phyloP scores from a whole-genome alignment of 1,140 invertebrate species.

The Stegodyphus dumicola region DNA sequence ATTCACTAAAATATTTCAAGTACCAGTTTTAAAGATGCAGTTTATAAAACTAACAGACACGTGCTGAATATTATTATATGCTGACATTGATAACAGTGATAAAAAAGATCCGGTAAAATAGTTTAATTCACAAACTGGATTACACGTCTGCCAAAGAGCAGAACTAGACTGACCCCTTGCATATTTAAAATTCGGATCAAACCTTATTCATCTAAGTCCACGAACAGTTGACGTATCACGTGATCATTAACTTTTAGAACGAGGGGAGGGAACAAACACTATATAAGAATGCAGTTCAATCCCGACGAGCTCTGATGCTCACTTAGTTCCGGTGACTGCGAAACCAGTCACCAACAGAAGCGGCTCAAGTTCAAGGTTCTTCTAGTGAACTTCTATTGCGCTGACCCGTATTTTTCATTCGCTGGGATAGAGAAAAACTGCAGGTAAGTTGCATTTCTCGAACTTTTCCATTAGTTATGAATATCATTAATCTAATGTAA shows the following conservation, averaged over 20 bases:
- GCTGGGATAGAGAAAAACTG: not conserved
- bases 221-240: slow-evolving; percentile 7
- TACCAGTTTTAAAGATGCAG: too few relatives aligned
- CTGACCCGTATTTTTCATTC: slow-evolving; percentile 23
- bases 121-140: too few relatives aligned
- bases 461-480: too few relatives aligned
- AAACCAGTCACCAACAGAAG: slow-evolving; percentile 21
- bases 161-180: not conserved
- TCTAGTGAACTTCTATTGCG: not conserved
- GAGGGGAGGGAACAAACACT: slow-evolving; percentile 30
- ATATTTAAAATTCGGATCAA: slow-evolving; percentile 1
- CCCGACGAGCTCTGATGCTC: slow-evolving; percentile 2
- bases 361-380: slow-evolving; percentile 35
- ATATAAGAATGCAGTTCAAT: slow-evolving; percentile 32
- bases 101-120: too few relatives aligned
- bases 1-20: too few relatives aligned
- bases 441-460: too few relatives aligned
- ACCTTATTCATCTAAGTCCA: not conserved
- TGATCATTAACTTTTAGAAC: slow-evolving; percentile 3
- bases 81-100: too few relatives aligned
- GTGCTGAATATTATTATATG: too few relatives aligned
- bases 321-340: not conserved
- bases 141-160: too few relatives aligned
- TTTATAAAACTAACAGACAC: too few relatives aligned
- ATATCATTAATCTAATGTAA: too few relatives aligned